phyloP scores from a whole-genome alignment of 2,113 vertebrate genomes.

The Lepisosteus oculatus region DNA sequence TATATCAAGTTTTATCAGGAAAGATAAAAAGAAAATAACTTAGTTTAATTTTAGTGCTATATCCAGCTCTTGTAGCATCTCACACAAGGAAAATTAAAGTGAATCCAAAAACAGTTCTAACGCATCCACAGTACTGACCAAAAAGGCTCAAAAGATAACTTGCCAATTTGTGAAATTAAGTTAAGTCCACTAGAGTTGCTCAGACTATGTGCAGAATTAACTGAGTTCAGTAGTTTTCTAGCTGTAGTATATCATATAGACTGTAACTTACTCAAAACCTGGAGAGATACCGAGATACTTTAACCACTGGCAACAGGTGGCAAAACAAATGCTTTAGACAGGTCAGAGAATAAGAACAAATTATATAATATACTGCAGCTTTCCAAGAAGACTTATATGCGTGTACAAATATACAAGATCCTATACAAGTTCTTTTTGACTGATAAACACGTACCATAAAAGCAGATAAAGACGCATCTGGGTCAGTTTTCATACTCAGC shows the following conservation, averaged over 20 bases:
- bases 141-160: background rate
- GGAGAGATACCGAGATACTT: no score
- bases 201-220: background rate
- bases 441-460: slow-evolving; percentile 1
- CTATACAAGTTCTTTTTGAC: background rate
- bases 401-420: background rate
- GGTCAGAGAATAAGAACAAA: background rate
- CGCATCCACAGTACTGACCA: no score
- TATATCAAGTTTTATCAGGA: slow-evolving; percentile 77
- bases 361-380: background rate
- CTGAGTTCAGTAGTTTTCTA: slow-evolving; percentile 17
- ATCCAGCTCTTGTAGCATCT: slow-evolving; percentile 33
- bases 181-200: slow-evolving; percentile 7
- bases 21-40: slow-evolving; percentile 58
- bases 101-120: slow-evolving; percentile 11
- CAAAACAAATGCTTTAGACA: background rate
- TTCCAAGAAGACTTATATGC: background rate
- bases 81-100: slow-evolving; percentile 28
- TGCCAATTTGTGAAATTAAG: background rate
- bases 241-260: slow-evolving; percentile 7
- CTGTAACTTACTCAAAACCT: background rate
- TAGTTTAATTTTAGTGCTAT: slow-evolving; percentile 52
- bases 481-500: background rate
- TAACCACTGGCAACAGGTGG: slow-evolving; percentile 3
- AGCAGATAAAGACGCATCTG: background rate